Evolutionary conservation across 2,888 invertebrate genomes (phyloP).

Genomic region (Ceriagrion tenellum): DNA sequence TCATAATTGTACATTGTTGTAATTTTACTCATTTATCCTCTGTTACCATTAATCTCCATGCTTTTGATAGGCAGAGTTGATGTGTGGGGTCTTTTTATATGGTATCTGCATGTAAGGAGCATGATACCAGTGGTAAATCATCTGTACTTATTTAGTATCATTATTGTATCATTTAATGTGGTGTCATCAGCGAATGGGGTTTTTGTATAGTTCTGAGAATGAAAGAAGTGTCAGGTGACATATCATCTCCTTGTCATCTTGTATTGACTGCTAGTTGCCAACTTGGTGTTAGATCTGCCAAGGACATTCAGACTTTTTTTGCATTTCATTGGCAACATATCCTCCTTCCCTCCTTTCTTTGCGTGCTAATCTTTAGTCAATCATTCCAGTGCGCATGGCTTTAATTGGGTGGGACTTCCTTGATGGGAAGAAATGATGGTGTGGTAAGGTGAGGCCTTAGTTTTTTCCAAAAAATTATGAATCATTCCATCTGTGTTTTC

Average conservation of each 20-base stretch:
- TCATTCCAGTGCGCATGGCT: constrained; percentile 7
- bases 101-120: background rate
- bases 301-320: background rate
- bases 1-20: background rate
- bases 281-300: background rate
- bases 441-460: background rate
- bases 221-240: background rate
- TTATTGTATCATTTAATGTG: background rate
- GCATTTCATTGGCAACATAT: background rate
- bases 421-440: background rate
- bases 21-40: background rate
- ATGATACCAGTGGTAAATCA: background rate
- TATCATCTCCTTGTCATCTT: background rate
- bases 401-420: background rate
- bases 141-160: background rate
- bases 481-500: background rate
- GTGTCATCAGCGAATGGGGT: background rate
- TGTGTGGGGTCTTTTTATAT: background rate
- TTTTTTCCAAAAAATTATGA: background rate
- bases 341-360: background rate
- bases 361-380: background rate
- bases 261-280: background rate
- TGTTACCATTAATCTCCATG: background rate
- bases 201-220: background rate
- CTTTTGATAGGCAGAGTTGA: background rate